Base-by-base conservation (phyloP, 2,113 vertebrate genomes). In the Ariopsis seemanni region DNA sequence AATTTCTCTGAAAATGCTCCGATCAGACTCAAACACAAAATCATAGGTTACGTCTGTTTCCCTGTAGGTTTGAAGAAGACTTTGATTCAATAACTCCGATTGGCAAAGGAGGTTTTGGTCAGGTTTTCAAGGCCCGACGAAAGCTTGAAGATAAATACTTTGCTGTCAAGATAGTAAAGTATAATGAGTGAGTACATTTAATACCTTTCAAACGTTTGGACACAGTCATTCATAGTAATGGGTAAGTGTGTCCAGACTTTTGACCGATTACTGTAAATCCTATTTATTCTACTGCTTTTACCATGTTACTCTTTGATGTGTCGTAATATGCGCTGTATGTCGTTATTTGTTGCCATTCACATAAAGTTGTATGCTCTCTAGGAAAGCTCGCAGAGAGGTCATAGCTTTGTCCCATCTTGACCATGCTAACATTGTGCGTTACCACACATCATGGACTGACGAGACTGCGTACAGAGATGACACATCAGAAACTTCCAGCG, bases 351-450 rank as follows among this genome's bases (percentile, higher is more conserved):
- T 30, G 30, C 34, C 2, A 42, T 62, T 55, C 12, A 75, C 15
- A 48, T 22, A 30, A 11, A 27, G 0, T 42, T 22, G 42, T 78
- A 10, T 87, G 58, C 53, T 2, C 22, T 86, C 8, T 86, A 95
- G 94, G 50, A 95, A 95, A 92, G 84, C 94, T 84, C 53, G 72
- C 7, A 86, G 92, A 12, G 95, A 96, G 88, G 93, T 93, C 20
- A 0, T 0, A 1, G 92, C 92, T 0, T 89, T 96, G 71, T 89
- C 93, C 53, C 75, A 85, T 0, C 93, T 96, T 53, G 52, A 86
- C 0, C 94, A 96, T 81, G 0, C 2, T 20, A 94, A 96, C 82
- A 96, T 96, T 75, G 93, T 96, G 67, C 93, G 92, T 15, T 96
- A 96, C 90, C 91, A 90, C 92, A 74, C 89, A 0, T 90, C 90